phyloP scores from a whole-genome alignment of 2,113 vertebrate genomes.

The Tilapia sparmanii region DNA sequence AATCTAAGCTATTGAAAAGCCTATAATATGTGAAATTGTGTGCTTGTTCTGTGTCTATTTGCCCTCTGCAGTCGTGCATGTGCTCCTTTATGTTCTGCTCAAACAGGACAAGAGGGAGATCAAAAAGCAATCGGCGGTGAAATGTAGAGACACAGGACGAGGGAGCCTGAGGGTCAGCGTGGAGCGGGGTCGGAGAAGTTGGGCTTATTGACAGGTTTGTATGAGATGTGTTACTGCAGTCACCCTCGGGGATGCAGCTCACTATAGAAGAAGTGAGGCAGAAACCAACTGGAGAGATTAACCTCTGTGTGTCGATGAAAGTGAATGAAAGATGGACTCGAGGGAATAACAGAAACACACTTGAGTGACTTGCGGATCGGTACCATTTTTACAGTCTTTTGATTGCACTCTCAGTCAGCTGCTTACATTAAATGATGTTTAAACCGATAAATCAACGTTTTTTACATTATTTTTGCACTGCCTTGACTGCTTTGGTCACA shows the following conservation, averaged over 20 bases:
- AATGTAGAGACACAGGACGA: conserved; percentile 15
- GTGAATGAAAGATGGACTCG: not conserved
- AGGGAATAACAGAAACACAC: not conserved
- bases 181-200: conserved; percentile 15
- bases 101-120: conserved; percentile 47
- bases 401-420: not conserved
- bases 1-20: not conserved
- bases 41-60: not conserved
- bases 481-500: not conserved
- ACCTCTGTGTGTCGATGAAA: not conserved
- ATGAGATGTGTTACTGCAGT: conserved; percentile 31
- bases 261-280: conserved; percentile 6
- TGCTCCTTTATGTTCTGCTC: conserved; percentile 24
- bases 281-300: conserved; percentile 1
- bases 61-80: conserved; percentile 35
- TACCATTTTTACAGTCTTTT: not conserved
- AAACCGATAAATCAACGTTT: not conserved
- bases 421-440: not conserved
- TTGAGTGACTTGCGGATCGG: not conserved
- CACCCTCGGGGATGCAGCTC: conserved; percentile 22
- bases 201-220: conserved; percentile 52
- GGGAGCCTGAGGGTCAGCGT: conserved; percentile 32
- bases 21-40: not conserved
- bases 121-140: conserved; percentile 50
- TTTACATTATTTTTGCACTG: rapidly evolving